Evolutionary conservation across 2,888 invertebrate genomes (phyloP), one percentile per base, ranked within the genome.

Genomic region (Limnephilus auricula): DNA sequence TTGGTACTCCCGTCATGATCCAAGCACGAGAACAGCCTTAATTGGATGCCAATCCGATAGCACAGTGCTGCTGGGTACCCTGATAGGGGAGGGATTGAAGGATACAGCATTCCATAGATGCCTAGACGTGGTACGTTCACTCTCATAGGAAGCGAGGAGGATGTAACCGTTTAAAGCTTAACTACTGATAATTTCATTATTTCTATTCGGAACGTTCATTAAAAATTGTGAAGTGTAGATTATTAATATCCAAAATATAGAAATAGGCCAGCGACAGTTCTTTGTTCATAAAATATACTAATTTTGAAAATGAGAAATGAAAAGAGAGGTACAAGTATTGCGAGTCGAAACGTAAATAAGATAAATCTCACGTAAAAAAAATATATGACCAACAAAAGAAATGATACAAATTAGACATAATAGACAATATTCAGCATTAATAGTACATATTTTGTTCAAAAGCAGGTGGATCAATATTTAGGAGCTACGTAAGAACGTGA

Each of bases 1-100:
- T 89, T 89, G 40, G 83, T n/a, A 79, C 88, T 88, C 87, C 88
- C 34, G 87, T 40, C 89, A 79, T 80, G 89, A 89, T 89, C 89
- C 40, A 18, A 45, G 79, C 80, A 79, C 89, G 89, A 79, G 80
- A 45, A 80, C 89, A 89, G 80, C 80, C 80, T 80, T 89, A 89
- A 89, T 89, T 80, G 89, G 89, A 45, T 32, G 80, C 40, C 80
- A 89, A 89, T 89, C 40, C 79, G 40, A n/a, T 79, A n/a, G 78
- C n/a, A 79, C 50, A 65, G 15, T 45, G 82, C 34, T 65, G 18
- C 82, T 34, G 65, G 9, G 32, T 32, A 32, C 34, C 82, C 82
- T 37, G 82, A 82, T 82, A 82, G 34, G 82, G 82, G 18, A 25
- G 82, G 82, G 25, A 65, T 65, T 65, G 65, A 65, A 82, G 82